Evolutionary conservation across 2,888 invertebrate genomes (phyloP).

Genomic region (Chaitophorus viminalis): DNA sequence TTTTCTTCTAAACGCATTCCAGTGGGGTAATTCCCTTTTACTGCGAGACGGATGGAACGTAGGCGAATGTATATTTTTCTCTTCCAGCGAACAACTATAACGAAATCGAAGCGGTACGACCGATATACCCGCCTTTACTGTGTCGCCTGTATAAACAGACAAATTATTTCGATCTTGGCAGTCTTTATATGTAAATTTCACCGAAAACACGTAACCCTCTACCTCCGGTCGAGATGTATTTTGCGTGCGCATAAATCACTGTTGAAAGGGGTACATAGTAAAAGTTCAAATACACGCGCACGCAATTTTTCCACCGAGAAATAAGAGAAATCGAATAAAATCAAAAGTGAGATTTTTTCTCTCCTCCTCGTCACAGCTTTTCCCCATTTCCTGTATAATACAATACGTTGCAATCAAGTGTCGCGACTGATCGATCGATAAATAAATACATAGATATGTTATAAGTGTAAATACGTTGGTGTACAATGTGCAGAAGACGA

Average conservation of each 20-base stretch:
- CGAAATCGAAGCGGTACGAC: not conserved
- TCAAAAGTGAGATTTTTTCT: conserved; percentile 36
- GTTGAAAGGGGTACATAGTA: conserved; percentile 7
- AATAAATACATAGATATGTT: not conserved
- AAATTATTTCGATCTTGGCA: conserved; percentile 31
- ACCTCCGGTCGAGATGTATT: not conserved
- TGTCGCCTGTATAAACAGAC: conserved; percentile 24
- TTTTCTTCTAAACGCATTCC: not conserved
- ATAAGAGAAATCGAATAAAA: conserved; percentile 40
- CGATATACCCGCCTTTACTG: conserved; percentile 40
- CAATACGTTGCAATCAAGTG: conserved; percentile 57
- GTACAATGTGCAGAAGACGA: not conserved
- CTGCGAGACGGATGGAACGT: not conserved
- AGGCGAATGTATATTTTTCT: not conserved
- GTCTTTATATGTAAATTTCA: conserved; percentile 40
- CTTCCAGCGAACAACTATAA: not conserved
- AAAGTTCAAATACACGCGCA: not conserved
- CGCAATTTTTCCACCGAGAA: not conserved
- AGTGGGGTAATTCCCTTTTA: not conserved
- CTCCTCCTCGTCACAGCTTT: not conserved
- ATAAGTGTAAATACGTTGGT: not conserved
- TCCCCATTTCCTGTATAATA: conserved; percentile 45
- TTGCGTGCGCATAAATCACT: conserved; percentile 26
- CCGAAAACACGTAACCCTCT: not conserved
- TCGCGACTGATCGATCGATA: not conserved